Evolutionary conservation across 1,140 invertebrate genomes (phyloP).

Genomic region (Ceratina japonica): DNA sequence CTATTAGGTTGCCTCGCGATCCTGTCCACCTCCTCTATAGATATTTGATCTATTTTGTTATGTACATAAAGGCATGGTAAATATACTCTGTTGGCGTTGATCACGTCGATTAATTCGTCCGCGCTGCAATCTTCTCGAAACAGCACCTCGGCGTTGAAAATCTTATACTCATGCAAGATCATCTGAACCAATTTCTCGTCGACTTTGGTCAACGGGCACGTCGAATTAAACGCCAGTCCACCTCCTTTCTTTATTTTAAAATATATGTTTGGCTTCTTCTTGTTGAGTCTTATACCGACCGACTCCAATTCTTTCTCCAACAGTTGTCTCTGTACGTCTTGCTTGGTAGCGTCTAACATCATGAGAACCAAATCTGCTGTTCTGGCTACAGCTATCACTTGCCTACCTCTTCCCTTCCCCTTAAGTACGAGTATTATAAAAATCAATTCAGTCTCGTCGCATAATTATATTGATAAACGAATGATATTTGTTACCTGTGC

Average conservation of each 20-base stretch:
- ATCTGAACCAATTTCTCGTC: constrained; percentile 99
- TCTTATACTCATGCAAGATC: constrained; percentile 99
- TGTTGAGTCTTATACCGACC: constrained; percentile 97
- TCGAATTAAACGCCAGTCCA: constrained; percentile 99
- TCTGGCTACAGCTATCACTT: constrained; percentile 97
- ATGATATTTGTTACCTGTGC: constrained; percentile 84
- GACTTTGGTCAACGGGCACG: constrained; percentile 94
- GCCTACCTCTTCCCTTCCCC: constrained; percentile 78
- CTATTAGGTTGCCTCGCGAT: constrained; percentile 94
- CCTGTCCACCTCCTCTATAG: constrained; percentile 98
- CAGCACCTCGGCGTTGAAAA: constrained; percentile 98
- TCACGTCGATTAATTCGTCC: constrained; percentile 99
- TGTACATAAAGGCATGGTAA: constrained; percentile 98
- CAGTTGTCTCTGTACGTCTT: constrained; percentile 94
- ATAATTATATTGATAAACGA: too few relatives aligned
- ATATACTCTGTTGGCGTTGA: constrained; percentile 98
- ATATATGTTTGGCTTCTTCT: constrained; percentile 97
- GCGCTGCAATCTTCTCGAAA: constrained; percentile 97
- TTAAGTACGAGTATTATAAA: constrained; percentile 44
- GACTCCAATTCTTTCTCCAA: constrained; percentile 96
- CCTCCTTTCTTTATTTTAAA: constrained; percentile 99
- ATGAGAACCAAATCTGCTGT: constrained; percentile 98
- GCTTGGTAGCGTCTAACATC: constrained; percentile 99
- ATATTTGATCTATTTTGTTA: constrained; percentile 99
- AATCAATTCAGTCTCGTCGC: neutral